Evolutionary conservation across 1,140 invertebrate species (phyloP).

Genomic region (Brachionus calyciflorus): DNA sequence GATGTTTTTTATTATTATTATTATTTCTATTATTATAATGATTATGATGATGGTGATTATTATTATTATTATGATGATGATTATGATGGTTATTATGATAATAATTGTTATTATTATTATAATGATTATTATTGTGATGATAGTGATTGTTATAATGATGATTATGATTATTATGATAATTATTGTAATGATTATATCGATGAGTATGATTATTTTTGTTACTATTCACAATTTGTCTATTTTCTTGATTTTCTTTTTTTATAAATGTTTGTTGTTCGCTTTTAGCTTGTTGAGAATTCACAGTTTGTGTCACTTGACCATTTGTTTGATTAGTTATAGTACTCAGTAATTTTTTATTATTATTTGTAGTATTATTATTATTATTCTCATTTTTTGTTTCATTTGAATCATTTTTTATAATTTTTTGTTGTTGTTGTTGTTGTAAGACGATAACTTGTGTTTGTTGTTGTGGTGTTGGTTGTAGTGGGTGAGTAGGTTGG

Average conservation of each 20-base stretch:
- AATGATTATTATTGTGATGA: background rate
- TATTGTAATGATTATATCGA: background rate
- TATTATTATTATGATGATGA: background rate
- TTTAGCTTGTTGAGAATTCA: background rate
- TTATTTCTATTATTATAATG: background rate
- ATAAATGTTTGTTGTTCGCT: background rate
- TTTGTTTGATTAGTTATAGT: background rate
- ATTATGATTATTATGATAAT: background rate
- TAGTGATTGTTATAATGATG: background rate
- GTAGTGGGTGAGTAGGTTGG: too few species aligned
- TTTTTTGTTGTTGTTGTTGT: too few species aligned
- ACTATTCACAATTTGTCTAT: background rate
- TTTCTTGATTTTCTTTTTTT: conserved; percentile 25
- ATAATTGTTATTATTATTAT: background rate
- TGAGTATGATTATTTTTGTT: background rate
- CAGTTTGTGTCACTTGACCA: background rate
- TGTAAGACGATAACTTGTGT: too few species aligned
- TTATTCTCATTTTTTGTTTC: background rate
- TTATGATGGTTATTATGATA: background rate
- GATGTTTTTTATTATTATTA: background rate
- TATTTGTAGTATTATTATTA: background rate
- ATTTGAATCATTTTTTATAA: too few species aligned
- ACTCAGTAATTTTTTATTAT: conserved; percentile 19
- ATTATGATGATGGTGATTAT: background rate
- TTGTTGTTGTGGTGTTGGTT: too few species aligned